phyloP scores from a whole-genome alignment of 2,113 vertebrate species.

The Eudyptes chrysolophus region DNA sequence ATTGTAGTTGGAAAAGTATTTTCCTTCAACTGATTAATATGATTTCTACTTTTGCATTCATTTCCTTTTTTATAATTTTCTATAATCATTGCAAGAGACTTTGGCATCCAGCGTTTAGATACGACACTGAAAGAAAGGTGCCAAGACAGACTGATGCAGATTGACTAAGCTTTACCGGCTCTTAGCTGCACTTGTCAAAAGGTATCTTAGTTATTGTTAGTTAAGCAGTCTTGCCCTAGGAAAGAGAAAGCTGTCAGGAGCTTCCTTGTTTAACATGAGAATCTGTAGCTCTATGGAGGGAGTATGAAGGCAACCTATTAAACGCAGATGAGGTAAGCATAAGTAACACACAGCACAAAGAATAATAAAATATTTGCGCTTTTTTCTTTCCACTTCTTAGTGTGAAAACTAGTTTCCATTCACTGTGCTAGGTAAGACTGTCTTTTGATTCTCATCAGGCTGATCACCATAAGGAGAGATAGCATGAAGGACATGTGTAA shows the following conservation, averaged over 20 bases:
- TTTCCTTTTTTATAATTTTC: constrained; percentile 20
- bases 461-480: not conserved
- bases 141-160: constrained; percentile 43
- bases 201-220: constrained; percentile 66
- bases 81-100: not conserved
- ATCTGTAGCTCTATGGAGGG: constrained; percentile 27
- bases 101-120: constrained; percentile 18
- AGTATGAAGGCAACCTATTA: constrained; percentile 53
- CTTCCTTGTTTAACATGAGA: constrained; percentile 57
- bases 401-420: not conserved
- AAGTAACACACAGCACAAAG: not conserved
- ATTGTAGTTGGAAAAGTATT: constrained; percentile 71
- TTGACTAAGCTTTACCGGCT: constrained; percentile 63
- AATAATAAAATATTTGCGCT: not conserved
- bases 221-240: constrained; percentile 70
- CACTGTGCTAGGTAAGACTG: not conserved
- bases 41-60: constrained; percentile 65
- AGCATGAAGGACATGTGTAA: not conserved
- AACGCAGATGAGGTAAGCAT: constrained; percentile 2
- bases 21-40: constrained; percentile 73
- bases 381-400: not conserved
- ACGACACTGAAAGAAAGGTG: constrained; percentile 51
- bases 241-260: constrained; percentile 65
- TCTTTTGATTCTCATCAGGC: not conserved
- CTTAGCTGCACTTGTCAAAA: constrained; percentile 74